Conservation (phyloP, 2,113 vertebrate species). For the Ochotona curzoniae region DNA sequence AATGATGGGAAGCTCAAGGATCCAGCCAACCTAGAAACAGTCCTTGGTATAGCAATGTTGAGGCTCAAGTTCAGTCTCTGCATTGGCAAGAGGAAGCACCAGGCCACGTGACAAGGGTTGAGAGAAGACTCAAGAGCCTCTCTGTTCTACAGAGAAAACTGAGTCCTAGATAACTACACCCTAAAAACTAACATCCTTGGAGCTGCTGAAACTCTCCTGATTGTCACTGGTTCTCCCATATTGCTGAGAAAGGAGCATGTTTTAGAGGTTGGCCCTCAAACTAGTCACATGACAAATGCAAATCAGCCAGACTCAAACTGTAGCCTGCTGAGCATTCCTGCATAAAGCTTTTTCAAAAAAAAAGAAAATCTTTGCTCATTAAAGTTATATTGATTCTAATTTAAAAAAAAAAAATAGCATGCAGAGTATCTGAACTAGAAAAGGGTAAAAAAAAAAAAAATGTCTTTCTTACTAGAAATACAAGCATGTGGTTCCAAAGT, state of each 20-base stretch:
- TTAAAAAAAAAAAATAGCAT: no score
- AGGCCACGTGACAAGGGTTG: background rate
- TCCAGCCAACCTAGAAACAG: background rate
- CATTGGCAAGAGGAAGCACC: background rate
- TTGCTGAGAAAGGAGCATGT: background rate
- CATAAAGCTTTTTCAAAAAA: constrained; percentile 17
- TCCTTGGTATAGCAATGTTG: background rate
- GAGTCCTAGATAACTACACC: background rate
- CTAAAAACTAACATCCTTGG: background rate
- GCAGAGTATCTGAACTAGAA: background rate
- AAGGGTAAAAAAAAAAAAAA: background rate
- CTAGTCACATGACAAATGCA: background rate
- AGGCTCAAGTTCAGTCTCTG: background rate
- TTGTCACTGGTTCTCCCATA: background rate
- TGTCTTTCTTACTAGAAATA: constrained; percentile 1
- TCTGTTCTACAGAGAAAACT: background rate
- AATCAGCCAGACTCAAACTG: background rate
- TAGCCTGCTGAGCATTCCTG: background rate
- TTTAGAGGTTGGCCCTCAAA: background rate
- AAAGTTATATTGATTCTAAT: background rate
- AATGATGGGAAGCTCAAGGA: background rate
- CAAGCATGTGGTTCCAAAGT: background rate
- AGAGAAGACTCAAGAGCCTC: background rate
- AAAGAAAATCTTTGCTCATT: background rate
- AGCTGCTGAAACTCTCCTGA: background rate